A percentile compares a stretch with the other conserved stretches of the same genome.
Evolutionary conservation across 1,140 invertebrate genomes (phyloP).

Genomic region (Eumaeus atala): DNA sequence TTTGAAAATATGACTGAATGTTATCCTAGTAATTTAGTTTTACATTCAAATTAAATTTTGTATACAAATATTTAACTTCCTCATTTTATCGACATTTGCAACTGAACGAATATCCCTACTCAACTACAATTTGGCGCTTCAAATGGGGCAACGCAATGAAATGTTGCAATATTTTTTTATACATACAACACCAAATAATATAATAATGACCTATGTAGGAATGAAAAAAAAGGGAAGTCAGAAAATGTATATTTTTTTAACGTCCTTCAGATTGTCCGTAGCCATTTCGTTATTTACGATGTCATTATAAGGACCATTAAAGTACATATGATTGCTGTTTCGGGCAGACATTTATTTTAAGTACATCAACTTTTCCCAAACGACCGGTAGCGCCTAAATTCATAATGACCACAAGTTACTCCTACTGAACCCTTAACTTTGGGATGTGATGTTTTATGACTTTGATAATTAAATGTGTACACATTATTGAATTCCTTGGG

Average conservation of each 20-base stretch:
- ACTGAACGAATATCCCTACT: no score
- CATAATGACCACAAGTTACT: constrained; percentile 35
- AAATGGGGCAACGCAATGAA: no score
- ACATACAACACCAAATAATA: no score
- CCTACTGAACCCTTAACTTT: constrained; percentile 39
- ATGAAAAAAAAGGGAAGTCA: neutral
- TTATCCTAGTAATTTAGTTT: no score
- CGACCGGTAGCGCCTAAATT: constrained; percentile 64
- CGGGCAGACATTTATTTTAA: constrained; percentile 56
- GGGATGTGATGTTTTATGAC: constrained; percentile 3
- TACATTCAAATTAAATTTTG: no score
- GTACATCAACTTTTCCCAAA: constrained; percentile 63
- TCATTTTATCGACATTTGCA: no score
- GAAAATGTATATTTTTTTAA: neutral
- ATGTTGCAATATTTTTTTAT: no score
- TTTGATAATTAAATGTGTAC: constrained; percentile 1
- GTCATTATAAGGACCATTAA: constrained; percentile 66
- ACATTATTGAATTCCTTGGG: no score
- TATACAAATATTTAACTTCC: no score
- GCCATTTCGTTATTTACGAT: constrained; percentile 62
- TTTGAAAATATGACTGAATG: no score
- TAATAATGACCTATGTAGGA: no score
- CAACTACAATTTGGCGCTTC: no score
- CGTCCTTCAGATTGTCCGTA: constrained; percentile 11
- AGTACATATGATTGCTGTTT: constrained; percentile 62